Conservation (phyloP, 92 coral and sea anemone species). For the Umimayanthus kanabou region DNA sequence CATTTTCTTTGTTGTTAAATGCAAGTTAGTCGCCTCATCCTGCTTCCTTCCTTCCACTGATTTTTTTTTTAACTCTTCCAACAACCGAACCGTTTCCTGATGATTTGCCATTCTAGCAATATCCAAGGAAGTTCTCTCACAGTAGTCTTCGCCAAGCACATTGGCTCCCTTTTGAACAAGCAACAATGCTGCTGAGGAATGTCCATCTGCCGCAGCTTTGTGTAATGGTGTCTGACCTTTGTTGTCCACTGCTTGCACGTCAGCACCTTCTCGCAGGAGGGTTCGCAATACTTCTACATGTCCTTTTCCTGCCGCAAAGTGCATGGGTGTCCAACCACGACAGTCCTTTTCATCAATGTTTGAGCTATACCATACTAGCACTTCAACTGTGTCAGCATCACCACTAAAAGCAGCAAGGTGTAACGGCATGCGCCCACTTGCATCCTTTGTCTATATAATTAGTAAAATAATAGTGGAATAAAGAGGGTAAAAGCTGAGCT, state of each 20-base stretch:
- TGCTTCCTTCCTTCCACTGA: not conserved
- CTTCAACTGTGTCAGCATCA: conserved; percentile 35
- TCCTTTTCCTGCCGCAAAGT: conserved; percentile 28
- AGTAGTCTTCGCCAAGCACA: conserved; percentile 24
- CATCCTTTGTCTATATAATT: conserved; percentile 3
- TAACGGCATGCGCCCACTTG: conserved; percentile 6
- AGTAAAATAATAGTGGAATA: no score
- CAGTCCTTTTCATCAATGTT: conserved; percentile 24
- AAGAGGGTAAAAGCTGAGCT: no score
- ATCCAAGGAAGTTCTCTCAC: conserved; percentile 11
- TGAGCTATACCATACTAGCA: conserved; percentile 28
- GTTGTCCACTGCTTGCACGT: conserved; percentile 24
- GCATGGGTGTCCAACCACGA: conserved; percentile 33
- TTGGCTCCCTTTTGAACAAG: conserved; percentile 36
- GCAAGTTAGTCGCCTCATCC: not conserved
- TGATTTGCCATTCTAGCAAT: not conserved
- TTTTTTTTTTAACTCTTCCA: conserved; percentile 14
- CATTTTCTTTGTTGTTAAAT: not conserved
- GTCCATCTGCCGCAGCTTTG: conserved; percentile 25
- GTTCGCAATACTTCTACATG: conserved; percentile 32
- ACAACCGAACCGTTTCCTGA: not conserved
- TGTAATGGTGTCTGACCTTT: conserved; percentile 32
- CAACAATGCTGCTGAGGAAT: conserved; percentile 10
- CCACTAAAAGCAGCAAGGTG: conserved; percentile 37
- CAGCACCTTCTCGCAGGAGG: conserved; percentile 31